Conservation (phyloP, 1,140 invertebrate genomes). For the Rhysida immarginata region DNA sequence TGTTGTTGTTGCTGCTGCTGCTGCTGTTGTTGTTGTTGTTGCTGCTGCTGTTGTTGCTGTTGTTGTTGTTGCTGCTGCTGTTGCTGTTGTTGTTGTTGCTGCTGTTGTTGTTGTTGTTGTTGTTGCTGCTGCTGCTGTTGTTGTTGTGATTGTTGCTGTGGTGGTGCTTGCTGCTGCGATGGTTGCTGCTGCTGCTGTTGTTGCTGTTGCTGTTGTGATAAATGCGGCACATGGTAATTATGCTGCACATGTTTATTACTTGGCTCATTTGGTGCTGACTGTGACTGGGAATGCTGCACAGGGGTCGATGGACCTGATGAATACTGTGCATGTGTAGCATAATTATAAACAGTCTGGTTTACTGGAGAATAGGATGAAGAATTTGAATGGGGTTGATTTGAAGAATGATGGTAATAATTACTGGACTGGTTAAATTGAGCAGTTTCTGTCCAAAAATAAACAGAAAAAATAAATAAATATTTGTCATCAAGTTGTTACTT, state of each 20-base stretch:
- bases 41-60: neutral
- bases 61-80: neutral
- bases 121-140: neutral
- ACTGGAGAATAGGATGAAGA: neutral
- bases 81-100: neutral
- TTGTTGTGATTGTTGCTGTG: neutral
- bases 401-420: neutral
- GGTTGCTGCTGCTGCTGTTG: neutral
- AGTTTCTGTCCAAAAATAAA: neutral
- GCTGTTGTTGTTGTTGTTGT: neutral
- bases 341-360: neutral
- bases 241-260: neutral
- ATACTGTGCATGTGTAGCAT: neutral
- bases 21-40: neutral
- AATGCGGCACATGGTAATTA: slow-evolving; percentile 2
- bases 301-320: neutral
- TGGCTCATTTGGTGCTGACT: neutral
- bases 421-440: neutral
- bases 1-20: neutral
- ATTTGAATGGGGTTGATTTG: neutral
- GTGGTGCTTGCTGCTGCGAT: neutral
- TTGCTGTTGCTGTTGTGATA: neutral
- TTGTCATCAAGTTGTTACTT: neutral
- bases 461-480: neutral
- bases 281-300: neutral